Evolutionary conservation across 2,113 vertebrate species (phyloP).

Genomic region (Forbesichthys papilliferus): DNA sequence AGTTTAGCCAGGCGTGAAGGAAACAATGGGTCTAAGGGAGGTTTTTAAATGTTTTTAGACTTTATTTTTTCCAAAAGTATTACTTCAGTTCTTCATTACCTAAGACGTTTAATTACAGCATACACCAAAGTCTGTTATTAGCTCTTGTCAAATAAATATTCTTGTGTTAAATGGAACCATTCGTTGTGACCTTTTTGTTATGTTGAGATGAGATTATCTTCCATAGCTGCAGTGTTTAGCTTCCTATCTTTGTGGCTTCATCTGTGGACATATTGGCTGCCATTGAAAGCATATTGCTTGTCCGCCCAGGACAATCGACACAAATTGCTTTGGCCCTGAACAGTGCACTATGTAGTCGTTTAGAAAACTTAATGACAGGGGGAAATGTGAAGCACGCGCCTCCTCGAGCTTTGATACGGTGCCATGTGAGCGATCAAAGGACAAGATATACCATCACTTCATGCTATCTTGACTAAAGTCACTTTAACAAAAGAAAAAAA

Average conservation of each 20-base stretch:
- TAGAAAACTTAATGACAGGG: neutral
- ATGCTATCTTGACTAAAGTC: conserved; percentile 10
- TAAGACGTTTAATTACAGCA: too few relatives aligned
- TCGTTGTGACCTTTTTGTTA: neutral
- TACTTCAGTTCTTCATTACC: neutral
- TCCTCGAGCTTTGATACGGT: neutral
- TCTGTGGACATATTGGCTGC: neutral
- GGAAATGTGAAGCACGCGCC: neutral
- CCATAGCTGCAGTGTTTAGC: conserved; percentile 2
- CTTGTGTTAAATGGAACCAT: neutral
- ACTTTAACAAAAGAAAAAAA: neutral
- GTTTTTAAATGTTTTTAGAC: conserved; percentile 35
- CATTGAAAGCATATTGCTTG: neutral
- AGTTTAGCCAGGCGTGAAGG: conserved; percentile 36
- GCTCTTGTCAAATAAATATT: too few relatives aligned
- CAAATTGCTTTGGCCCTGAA: neutral
- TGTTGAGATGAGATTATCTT: neutral
- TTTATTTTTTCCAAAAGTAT: neutral
- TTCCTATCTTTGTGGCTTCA: neutral
- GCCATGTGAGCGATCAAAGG: conserved; percentile 11
- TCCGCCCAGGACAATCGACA: neutral
- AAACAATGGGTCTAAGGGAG: conserved; percentile 28
- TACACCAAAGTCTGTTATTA: too few relatives aligned
- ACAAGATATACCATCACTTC: conserved; percentile 6
- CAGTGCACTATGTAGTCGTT: conserved; percentile 1